Evolutionary conservation across 2,113 vertebrate genomes (phyloP), one percentile per base, ranked within the genome.

Genomic region (Caranx melampygus): DNA sequence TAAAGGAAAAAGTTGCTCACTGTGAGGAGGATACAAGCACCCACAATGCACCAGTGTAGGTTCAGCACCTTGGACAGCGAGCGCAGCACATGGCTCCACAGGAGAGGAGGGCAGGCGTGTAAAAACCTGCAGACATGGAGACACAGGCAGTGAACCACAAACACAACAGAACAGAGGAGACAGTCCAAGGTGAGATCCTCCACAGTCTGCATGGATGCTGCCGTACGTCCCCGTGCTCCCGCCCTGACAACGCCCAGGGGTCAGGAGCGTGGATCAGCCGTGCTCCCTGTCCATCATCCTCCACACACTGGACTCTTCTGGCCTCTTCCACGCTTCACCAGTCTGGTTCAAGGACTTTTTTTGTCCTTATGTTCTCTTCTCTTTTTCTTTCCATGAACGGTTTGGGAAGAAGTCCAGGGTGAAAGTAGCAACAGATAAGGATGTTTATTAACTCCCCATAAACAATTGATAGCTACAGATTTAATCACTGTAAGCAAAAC

Each of bases 211-310:
- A 16, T 78, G 78, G 59, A 51, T n/a, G 35, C 59, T 59, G 67
- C 62, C 34, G 54, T 37, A n/a, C n/a, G 58, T 70, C 58, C 51
- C 33, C 10, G 10, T 15, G 40, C 35, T 9, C n/a, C 34, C 47
- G 82, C 76, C 21, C 55, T 35, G 79, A 33, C 2, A 0, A 49
- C 47, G 79, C 64, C 42, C 49, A 33, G 72, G 62, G 60, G 58
- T 61, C 68, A 26, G 26, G 26, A 26, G 26, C 26, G 78, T 42
- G 64, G 72, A 66, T 90, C 78, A 82, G 26, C 72, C 18, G 49
- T 15, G 49, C 62, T 18, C 63, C 78, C 47, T 75, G 86, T 76
- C 81, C 57, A 64, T 81, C 67, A 59, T 77, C 71, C 79, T 44
- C n/a, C 9, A 16, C 20, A 16, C 42, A 21, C 31, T n/a, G 44